Conservation (phyloP, 1,140 invertebrate species). For the Pseudachorutes palmiensis region DNA sequence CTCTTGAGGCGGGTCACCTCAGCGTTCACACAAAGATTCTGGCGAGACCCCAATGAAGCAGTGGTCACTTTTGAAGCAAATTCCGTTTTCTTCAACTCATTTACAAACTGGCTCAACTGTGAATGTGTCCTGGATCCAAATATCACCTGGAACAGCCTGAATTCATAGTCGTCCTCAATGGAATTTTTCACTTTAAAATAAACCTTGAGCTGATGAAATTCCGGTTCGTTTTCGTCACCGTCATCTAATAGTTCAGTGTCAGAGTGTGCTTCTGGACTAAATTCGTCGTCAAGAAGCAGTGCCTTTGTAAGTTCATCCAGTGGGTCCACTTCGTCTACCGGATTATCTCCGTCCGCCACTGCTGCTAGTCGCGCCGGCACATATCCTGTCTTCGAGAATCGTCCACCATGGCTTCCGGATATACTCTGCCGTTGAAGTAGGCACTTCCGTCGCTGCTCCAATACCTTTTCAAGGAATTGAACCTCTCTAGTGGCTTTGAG, state of each 20-base stretch:
- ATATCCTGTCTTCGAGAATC: conserved; percentile 38
- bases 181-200: conserved; percentile 39
- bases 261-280: conserved; percentile 46
- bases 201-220: conserved; percentile 28
- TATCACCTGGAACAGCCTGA: conserved; percentile 68
- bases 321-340: conserved; percentile 38
- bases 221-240: conserved; percentile 46
- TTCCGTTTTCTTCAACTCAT: conserved; percentile 76
- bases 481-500: conserved; percentile 46
- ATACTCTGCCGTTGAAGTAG: conserved; percentile 41
- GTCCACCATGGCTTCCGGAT: conserved; percentile 14
- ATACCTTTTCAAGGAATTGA: conserved; percentile 48
- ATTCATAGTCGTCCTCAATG: too few relatives aligned
- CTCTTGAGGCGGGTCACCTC: conserved; percentile 66
- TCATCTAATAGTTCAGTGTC: conserved; percentile 45
- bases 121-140: conserved; percentile 95
- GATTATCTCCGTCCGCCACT: too few relatives aligned
- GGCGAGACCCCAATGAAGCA: conserved; percentile 81
- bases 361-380: neutral
- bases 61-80: conserved; percentile 64
- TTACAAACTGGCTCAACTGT: conserved; percentile 86
- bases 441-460: conserved; percentile 42
- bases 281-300: conserved; percentile 46
- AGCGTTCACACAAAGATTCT: conserved; percentile 85
- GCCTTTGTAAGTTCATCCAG: conserved; percentile 38